Conservation (phyloP, 2,888 invertebrate species). For the Archips crataeganus region DNA sequence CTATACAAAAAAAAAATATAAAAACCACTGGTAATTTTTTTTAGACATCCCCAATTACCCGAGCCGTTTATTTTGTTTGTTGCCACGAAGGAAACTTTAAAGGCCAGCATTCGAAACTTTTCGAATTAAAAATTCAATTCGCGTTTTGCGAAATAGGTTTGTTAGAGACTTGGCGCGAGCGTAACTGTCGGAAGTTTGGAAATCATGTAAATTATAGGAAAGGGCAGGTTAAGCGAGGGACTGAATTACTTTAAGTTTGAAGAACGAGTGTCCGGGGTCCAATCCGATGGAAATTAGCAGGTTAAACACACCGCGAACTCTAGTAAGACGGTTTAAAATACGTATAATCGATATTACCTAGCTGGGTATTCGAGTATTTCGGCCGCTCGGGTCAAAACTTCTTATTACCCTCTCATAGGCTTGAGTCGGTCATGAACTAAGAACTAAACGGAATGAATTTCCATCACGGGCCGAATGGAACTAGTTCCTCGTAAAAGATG, state of each 20-base stretch:
- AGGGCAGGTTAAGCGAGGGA: not conserved
- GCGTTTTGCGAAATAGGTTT: constrained; percentile 8
- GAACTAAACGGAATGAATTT: no score
- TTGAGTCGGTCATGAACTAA: no score
- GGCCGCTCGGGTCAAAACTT: no score
- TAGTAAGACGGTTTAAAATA: no score
- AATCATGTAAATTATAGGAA: constrained; percentile 24
- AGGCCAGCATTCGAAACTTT: constrained; percentile 2
- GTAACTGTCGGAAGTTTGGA: constrained; percentile 19
- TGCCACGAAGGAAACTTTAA: not conserved
- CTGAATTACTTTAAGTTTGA: constrained; percentile 26
- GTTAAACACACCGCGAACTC: not conserved
- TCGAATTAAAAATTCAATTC: constrained; percentile 20
- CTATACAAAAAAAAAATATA: no score
- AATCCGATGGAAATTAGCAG: constrained; percentile 1
- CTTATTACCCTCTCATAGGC: no score
- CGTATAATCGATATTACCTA: no score
- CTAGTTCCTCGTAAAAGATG: no score
- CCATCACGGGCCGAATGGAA: no score
- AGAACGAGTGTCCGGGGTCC: constrained; percentile 23
- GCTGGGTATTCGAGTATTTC: no score
- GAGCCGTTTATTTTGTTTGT: not conserved
- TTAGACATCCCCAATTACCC: no score
- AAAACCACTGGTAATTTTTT: no score
- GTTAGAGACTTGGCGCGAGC: not conserved